Evolutionary conservation across 2,797 vertebrate genomes (phyloP), one percentile per base, ranked within the genome.

Genomic region (Clarias fuscus): DNA sequence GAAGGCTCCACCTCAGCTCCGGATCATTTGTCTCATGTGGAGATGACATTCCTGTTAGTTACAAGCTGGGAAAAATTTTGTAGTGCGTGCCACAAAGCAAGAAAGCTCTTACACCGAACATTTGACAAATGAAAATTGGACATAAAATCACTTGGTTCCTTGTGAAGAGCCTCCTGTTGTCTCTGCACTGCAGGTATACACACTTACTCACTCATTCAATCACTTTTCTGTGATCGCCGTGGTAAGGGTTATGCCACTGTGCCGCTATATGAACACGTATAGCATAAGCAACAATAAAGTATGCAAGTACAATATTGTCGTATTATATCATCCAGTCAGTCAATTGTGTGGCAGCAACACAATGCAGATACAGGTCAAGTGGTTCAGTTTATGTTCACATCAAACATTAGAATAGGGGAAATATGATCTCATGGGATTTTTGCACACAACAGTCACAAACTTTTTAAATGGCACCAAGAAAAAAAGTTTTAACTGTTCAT

Each of bases 371-470:
- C 48, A 53, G 48, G 48, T 53, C 48, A 53, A 53, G 48, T 53
- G 48, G 48, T 53, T 53, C 48, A 53, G 48, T 53, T 53, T 53
- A 53, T 53, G 48, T 53, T 53, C 48, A 53, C 48, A 88, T 87
- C 80, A 53, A 53, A 53, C 48, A 53, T 53, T 53, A 53, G 48
- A 87, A 91, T 92, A 91, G 48, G 48, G 48, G 48, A 53, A 53
- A 53, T 53, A 53, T 53, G 48, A 53, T 53, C 48, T 53, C 48
- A 53, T 53, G 48, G 11, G 48, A 53, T 53, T 53, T 53, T 53
- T 53, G 48, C 48, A 53, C 11, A 53, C 48, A 53, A 53, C 2
- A 53, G 48, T 53, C 48, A 53, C 48, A 53, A 53, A 53, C 11
- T 53, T 2, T 53, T 40, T 71, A 40, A 71, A 37, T 10, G 17